Conservation (phyloP, 92 coral and sea anemone species). For the Siderastrea siderea region DNA sequence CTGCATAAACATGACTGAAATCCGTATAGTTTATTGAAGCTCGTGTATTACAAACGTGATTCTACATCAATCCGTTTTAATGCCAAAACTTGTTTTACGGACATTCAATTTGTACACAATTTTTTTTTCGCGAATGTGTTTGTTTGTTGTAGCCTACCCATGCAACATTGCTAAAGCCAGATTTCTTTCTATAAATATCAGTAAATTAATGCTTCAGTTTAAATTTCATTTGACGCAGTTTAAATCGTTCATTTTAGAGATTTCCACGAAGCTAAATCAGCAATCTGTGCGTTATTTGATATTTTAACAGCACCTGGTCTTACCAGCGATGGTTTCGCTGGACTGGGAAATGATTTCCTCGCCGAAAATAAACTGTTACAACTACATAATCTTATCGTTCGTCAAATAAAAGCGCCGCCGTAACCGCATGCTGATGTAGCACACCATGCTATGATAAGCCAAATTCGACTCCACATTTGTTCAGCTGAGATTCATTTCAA, state of each 20-base stretch:
- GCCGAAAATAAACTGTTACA: constrained; percentile 40
- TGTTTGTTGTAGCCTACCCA: background rate
- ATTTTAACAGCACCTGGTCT: constrained; percentile 34
- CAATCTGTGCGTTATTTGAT: background rate
- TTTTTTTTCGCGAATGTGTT: background rate
- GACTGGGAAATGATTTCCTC: background rate
- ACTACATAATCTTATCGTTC: constrained; percentile 23
- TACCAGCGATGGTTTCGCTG: constrained; percentile 24
- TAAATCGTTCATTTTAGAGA: background rate
- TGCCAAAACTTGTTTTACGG: background rate
- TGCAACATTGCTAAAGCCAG: too few relatives aligned
- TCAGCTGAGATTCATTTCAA: constrained; percentile 49
- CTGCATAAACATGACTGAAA: background rate
- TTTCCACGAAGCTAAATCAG: background rate
- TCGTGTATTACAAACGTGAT: background rate
- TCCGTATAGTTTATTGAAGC: background rate
- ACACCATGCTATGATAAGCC: background rate
- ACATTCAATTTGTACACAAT: background rate
- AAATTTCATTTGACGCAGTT: background rate
- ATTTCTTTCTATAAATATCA: background rate
- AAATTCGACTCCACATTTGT: constrained; percentile 44
- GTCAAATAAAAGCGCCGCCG: constrained; percentile 24
- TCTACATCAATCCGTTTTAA: background rate
- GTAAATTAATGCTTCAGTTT: too few relatives aligned
- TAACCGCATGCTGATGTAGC: constrained; percentile 8